Conservation (phyloP, 2,113 vertebrate genomes). For the Pseudorasbora parva region DNA sequence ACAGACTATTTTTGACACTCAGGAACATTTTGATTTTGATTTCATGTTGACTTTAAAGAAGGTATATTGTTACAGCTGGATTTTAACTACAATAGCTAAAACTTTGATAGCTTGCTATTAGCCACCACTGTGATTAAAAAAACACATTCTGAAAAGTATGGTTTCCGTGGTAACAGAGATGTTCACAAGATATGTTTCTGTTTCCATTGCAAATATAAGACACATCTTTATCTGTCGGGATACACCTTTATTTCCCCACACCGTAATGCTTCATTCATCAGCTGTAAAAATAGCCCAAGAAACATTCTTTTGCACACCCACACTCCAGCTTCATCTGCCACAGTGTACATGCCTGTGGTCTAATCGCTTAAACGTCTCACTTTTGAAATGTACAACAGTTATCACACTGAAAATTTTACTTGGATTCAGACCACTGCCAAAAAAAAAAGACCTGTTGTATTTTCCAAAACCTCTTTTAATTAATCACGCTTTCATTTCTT, state of each 20-base stretch:
- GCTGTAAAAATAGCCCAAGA: slow-evolving; percentile 47
- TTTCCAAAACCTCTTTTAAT: slow-evolving; percentile 69
- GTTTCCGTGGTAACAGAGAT: neutral
- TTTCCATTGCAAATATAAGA: neutral
- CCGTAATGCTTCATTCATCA: slow-evolving; percentile 30
- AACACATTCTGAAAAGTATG: too few species aligned
- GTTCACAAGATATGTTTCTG: neutral
- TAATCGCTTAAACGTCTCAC: slow-evolving; percentile 58
- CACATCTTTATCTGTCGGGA: neutral
- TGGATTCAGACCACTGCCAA: slow-evolving; percentile 58
- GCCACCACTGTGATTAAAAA: too few species aligned
- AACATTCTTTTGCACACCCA: slow-evolving; percentile 39
- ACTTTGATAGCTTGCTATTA: neutral
- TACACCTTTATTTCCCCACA: slow-evolving; percentile 25
- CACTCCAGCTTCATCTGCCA: slow-evolving; percentile 39
- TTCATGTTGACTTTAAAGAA: neutral
- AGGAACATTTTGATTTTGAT: neutral
- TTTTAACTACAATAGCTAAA: neutral
- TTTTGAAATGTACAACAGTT: slow-evolving; percentile 64
- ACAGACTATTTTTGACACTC: neutral
- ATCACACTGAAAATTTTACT: slow-evolving; percentile 66
- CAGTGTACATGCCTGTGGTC: slow-evolving; percentile 55
- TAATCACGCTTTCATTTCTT: slow-evolving; percentile 71
- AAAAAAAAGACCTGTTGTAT: slow-evolving; percentile 60
- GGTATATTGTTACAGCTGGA: neutral